Conservation (phyloP, 2,113 vertebrate species). For the Syngnathus scovelli region DNA sequence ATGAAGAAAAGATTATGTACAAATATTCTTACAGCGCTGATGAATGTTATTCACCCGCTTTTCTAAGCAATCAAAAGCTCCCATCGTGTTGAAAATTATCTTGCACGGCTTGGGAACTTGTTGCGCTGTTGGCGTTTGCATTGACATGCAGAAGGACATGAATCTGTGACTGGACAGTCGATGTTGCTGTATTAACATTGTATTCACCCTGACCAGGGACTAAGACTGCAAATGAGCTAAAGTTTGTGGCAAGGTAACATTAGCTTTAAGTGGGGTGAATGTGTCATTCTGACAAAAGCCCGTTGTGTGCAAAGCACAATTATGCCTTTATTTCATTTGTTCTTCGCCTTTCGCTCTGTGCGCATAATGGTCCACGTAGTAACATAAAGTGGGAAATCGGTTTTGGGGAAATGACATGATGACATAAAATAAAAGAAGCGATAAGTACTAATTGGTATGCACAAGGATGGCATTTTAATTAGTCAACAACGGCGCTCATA, state of each 20-base stretch:
- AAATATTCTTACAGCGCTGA: no score
- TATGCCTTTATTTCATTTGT: constrained; percentile 5
- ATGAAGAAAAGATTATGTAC: no score
- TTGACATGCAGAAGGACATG: no score
- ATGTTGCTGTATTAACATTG: no score
- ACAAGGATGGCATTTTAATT: constrained; percentile 9
- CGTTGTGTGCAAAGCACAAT: constrained; percentile 18
- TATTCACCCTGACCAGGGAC: no score
- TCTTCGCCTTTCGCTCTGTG: constrained; percentile 19
- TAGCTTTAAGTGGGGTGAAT: not conserved
- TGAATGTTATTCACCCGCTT: no score
- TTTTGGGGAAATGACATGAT: constrained; percentile 28
- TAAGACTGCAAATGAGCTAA: no score
- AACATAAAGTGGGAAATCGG: constrained; percentile 8
- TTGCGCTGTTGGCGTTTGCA: no score
- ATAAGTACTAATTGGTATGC: constrained; percentile 5
- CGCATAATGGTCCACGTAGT: not conserved
- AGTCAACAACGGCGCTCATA: constrained; percentile 4
- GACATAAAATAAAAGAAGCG: constrained; percentile 26
- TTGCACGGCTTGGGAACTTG: no score
- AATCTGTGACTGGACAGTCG: no score
- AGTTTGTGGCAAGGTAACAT: not conserved
- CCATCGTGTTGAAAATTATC: no score
- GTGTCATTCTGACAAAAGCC: not conserved
- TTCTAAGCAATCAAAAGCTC: no score